Conservation (phyloP, 2,888 invertebrate species). For the Osmoderma eremita region DNA sequence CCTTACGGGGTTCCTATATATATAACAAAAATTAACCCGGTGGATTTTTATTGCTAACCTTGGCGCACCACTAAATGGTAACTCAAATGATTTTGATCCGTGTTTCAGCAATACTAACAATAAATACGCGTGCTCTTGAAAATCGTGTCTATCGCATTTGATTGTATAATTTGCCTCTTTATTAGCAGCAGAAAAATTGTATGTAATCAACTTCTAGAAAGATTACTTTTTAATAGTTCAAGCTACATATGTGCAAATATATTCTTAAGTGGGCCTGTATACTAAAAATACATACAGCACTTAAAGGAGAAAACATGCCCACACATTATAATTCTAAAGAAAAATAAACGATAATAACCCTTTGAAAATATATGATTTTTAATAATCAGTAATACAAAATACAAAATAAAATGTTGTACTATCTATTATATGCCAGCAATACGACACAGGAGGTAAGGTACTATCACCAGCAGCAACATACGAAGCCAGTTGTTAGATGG, state of each 20-base stretch:
- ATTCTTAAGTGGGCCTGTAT: not conserved
- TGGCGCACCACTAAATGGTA: constrained; percentile 17
- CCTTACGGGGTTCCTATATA: constrained; percentile 2
- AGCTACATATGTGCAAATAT: constrained; percentile 20
- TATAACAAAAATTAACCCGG: constrained; percentile 29
- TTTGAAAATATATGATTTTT: too few relatives aligned
- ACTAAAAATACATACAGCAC: constrained; percentile 15
- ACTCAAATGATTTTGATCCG: constrained; percentile 14
- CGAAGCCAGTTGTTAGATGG: too few relatives aligned
- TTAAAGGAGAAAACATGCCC: not conserved
- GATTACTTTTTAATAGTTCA: constrained; percentile 21
- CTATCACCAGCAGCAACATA: too few relatives aligned
- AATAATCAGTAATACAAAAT: too few relatives aligned
- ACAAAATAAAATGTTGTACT: too few relatives aligned
- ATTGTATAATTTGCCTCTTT: constrained; percentile 4
- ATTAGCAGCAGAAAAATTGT: constrained; percentile 7
- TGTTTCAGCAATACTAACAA: constrained; percentile 6
- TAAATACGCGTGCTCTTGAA: constrained; percentile 6
- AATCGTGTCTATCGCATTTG: not conserved
- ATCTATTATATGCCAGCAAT: too few relatives aligned
- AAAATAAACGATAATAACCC: too few relatives aligned
- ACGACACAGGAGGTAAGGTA: too few relatives aligned
- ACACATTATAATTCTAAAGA: too few relatives aligned
- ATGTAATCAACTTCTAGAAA: not conserved
- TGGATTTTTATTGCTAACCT: constrained; percentile 33